Evolutionary conservation across 2,113 vertebrate genomes (phyloP).

Genomic region (Suricata suricatta): DNA sequence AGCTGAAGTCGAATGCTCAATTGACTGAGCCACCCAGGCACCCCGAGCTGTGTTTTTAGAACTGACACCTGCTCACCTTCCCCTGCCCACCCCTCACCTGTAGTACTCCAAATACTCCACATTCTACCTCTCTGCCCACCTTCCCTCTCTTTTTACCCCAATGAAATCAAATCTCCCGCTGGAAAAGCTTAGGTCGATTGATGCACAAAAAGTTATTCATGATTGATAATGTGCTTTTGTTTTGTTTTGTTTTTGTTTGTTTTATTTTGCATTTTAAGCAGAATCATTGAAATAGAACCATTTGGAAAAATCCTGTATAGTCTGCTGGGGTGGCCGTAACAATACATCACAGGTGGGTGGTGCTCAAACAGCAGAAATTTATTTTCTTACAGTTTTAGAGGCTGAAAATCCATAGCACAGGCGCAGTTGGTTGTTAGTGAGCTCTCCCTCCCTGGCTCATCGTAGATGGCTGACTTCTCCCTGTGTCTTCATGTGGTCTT

Average conservation of each 20-base stretch:
- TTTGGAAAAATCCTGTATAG: not conserved
- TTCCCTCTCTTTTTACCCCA: not conserved
- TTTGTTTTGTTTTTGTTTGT: not conserved
- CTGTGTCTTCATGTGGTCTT: not conserved
- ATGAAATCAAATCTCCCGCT: not conserved
- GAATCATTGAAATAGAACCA: not conserved
- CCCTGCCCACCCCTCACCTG: too few species aligned
- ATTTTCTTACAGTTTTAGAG: not conserved
- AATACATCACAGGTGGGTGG: not conserved
- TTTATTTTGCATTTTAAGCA: conserved; percentile 26
- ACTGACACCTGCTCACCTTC: not conserved
- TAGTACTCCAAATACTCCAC: not conserved
- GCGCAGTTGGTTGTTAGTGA: not conserved
- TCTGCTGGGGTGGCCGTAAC: not conserved
- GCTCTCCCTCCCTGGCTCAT: not conserved
- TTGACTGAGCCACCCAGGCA: too few species aligned
- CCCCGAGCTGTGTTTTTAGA: too few species aligned
- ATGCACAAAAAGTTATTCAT: not conserved
- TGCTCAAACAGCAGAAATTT: not conserved
- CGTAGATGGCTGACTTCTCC: not conserved
- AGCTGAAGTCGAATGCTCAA: too few species aligned
- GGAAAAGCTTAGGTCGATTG: not conserved
- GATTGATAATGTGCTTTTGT: not conserved
- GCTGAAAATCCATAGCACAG: not conserved
- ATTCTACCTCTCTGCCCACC: not conserved